Conservation (phyloP, 1,140 invertebrate species). For the Rhagoletis pomonella region DNA sequence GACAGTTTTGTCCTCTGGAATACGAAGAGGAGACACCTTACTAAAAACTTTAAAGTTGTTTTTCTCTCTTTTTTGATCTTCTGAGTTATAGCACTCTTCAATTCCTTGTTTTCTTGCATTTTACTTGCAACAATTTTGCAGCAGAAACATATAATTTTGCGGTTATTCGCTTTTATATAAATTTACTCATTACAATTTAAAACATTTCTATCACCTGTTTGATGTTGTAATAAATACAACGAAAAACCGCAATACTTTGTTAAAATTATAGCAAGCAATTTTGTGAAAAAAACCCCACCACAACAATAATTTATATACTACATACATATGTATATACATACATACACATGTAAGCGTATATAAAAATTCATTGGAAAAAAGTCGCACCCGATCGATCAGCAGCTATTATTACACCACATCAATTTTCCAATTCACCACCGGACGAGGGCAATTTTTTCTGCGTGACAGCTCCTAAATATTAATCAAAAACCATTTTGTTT, state of each 20-base stretch:
- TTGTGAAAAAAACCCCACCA: background rate
- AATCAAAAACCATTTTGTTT: background rate
- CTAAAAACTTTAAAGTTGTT: too few species aligned
- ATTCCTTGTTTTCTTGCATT: background rate
- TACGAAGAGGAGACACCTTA: too few species aligned
- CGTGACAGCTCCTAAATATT: background rate
- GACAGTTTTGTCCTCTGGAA: too few species aligned
- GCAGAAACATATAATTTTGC: background rate
- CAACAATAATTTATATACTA: too few species aligned
- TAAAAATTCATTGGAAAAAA: conserved; percentile 2
- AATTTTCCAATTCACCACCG: conserved; percentile 48
- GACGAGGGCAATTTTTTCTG: conserved; percentile 5
- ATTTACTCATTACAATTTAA: conserved; percentile 3
- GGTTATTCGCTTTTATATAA: conserved; percentile 4
- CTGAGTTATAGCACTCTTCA: background rate
- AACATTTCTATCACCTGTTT: background rate
- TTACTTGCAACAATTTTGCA: too few species aligned
- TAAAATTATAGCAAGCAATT: background rate
- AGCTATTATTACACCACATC: conserved; percentile 21
- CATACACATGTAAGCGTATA: background rate
- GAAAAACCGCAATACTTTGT: background rate
- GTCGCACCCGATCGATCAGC: background rate
- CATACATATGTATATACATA: too few species aligned
- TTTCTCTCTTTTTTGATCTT: background rate
- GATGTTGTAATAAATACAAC: background rate